Evolutionary conservation across 2,113 vertebrate genomes (phyloP).

Genomic region (Neolamprologus hecqui): DNA sequence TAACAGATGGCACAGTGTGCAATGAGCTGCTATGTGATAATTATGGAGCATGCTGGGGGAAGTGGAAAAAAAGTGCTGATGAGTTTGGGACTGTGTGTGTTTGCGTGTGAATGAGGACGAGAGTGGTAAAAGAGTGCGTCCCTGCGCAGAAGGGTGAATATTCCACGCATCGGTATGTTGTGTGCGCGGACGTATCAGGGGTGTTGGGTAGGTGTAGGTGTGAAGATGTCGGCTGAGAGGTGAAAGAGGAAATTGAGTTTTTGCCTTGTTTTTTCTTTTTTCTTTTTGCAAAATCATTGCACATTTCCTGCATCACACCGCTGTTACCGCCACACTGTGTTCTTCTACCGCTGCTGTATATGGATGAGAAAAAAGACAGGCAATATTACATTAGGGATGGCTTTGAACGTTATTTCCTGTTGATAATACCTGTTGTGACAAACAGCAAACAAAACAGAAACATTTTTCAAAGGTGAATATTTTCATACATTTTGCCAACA

Average conservation of each 20-base stretch:
- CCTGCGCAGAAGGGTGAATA: neutral
- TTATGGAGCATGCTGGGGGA: constrained; percentile 51
- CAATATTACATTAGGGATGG: neutral
- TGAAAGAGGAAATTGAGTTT: constrained; percentile 22
- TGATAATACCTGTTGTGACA: neutral
- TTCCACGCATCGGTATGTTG: neutral
- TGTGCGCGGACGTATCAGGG: neutral
- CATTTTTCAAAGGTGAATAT: neutral
- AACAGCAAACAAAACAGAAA: neutral
- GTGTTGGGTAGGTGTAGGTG: neutral
- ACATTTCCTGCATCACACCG: neutral
- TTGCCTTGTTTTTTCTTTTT: neutral
- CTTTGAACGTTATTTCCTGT: neutral
- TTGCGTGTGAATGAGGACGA: neutral
- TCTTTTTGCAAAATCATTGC: neutral
- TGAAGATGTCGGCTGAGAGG: neutral
- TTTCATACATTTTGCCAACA: neutral
- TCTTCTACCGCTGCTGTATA: neutral
- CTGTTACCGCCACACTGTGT: neutral
- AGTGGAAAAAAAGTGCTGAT: constrained; percentile 41
- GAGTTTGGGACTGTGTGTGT: constrained; percentile 29
- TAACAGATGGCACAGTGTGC: constrained; percentile 61
- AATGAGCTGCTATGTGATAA: constrained; percentile 62
- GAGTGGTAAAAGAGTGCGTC: neutral
- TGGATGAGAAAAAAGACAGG: neutral